These are phyloP conservation scores for Halotydeus destructor DNA, from an alignment of 1,140 invertebrate species.

Conservation along the genomic window DNA sequence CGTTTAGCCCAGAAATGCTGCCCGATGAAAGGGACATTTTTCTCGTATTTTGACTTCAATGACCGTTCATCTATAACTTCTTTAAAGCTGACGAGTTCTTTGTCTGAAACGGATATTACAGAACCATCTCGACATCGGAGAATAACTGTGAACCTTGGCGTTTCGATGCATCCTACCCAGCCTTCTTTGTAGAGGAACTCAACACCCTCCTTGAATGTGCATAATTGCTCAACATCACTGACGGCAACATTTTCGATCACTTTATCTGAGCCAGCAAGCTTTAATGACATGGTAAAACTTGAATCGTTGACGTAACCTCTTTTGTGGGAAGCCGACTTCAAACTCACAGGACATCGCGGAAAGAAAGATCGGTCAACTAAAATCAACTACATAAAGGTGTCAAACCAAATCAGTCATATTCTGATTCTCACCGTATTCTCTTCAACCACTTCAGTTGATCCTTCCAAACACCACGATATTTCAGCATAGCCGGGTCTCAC, in stretches of 20 bases:
- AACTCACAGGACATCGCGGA: too few relatives aligned
- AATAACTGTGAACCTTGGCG: constrained; percentile 24
- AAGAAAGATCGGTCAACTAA: too few relatives aligned
- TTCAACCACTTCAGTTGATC: constrained; percentile 42
- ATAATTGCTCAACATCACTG: constrained; percentile 46
- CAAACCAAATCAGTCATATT: too few relatives aligned
- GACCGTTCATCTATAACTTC: constrained; percentile 35
- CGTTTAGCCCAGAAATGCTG: constrained; percentile 47
- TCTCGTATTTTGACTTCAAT: constrained; percentile 36
- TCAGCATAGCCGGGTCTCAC: constrained; percentile 42
- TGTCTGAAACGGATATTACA: constrained; percentile 34
- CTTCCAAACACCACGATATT: constrained; percentile 55
- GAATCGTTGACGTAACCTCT: too few relatives aligned
- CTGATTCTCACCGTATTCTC: constrained; percentile 52
- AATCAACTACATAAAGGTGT: too few relatives aligned
- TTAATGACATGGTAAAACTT: too few relatives aligned
- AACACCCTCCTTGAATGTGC: constrained; percentile 39
- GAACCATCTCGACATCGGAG: constrained; percentile 29
- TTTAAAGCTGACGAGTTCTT: constrained; percentile 39
- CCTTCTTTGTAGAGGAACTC: constrained; percentile 55
- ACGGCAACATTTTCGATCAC: constrained; percentile 59
- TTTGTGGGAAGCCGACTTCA: too few relatives aligned
- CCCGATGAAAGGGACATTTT: constrained; percentile 48
- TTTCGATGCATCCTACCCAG: constrained; percentile 48
- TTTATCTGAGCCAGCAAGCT: too few relatives aligned